These are phyloP conservation scores for Macquaria australasica DNA, from an alignment of 2,113 vertebrate species.

Conservation along the genomic window DNA sequence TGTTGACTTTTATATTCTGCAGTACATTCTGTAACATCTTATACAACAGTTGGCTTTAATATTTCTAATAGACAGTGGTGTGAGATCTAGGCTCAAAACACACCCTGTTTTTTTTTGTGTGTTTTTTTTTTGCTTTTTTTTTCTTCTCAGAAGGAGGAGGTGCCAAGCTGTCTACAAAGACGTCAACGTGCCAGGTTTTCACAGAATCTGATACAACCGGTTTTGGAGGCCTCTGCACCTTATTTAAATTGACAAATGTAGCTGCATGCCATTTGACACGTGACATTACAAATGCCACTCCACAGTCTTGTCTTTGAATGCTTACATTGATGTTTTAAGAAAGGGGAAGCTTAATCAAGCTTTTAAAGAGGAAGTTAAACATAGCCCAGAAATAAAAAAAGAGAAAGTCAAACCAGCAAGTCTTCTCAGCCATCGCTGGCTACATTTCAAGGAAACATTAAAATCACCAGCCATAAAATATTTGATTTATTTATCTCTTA, in stretches of 20 bases:
- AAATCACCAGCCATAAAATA: constrained; percentile 80
- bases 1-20: not conserved
- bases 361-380: constrained; percentile 6
- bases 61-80: not conserved
- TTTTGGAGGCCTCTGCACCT: accelerated
- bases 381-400: not conserved
- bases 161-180: not conserved
- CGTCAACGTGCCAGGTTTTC: not conserved
- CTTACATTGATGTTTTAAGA: not conserved
- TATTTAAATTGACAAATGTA: not conserved
- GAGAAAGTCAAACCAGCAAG: not conserved
- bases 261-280: not conserved
- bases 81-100: not conserved
- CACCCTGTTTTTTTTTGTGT: no score
- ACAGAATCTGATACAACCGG: not conserved
- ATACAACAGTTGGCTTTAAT: not conserved
- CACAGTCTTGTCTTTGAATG: not conserved
- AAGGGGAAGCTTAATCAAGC: constrained; percentile 3
- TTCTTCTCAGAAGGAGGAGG: not conserved
- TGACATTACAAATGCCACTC: not conserved
- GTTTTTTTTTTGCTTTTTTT: no score
- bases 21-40: not conserved
- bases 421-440: not conserved
- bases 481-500: constrained; percentile 81
- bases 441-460: constrained; percentile 60